Base-by-base conservation (phyloP, 2,888 invertebrate species). In the Acrobasis repandana region DNA sequence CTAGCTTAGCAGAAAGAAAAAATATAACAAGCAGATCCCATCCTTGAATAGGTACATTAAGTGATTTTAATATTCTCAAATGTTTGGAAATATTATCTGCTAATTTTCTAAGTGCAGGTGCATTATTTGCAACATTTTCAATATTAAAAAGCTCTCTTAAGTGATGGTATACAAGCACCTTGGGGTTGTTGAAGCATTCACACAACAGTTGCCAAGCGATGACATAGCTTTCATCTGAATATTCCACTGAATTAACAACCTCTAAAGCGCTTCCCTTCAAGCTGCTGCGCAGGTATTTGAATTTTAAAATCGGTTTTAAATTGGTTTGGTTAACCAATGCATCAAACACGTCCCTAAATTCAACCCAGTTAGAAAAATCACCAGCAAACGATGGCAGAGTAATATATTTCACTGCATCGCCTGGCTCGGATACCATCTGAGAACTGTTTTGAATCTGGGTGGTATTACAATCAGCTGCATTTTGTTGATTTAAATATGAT, bases 11-110 rank as follows among this genome's bases (percentile, higher is more conserved):
- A 2, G 64, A 60, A 58, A 61, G 46, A 58, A 64, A 60, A 54
- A 57, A 64, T 43, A 61, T 58, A 14, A 64, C 47, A 9, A 64
- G n/a, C 4, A 57, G 36, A 46, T 63, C 64, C 61, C 54, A 64
- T 15, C 54, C 48, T 38, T 60, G 58, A 16, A 52, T 60, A 46
- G 52, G 58, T 34, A 60, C 48, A 14, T 64, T 61, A 10, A 61
- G 48, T 18, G 63, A 59, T 48, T 61, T 63, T 14, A 63, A 51
- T 15, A 61, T 61, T 34, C 63, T 50, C n/a, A 63, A 48, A 51
- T 61, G 58, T 46, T 61, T 63, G 18, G 50, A 51, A 9, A 57
- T 51, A 9, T 20, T 58, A 36, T 61, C 63, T 28, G 56, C 52
- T 14, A 63, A 57, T 34, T 49, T 46, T 50, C 46, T 49, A 33